Percentiles rank a stretch among this genome's conserved stretches.
Evolutionary conservation across 2,797 vertebrate genomes (phyloP).

Genomic region (Yasuhikotakia modesta): DNA sequence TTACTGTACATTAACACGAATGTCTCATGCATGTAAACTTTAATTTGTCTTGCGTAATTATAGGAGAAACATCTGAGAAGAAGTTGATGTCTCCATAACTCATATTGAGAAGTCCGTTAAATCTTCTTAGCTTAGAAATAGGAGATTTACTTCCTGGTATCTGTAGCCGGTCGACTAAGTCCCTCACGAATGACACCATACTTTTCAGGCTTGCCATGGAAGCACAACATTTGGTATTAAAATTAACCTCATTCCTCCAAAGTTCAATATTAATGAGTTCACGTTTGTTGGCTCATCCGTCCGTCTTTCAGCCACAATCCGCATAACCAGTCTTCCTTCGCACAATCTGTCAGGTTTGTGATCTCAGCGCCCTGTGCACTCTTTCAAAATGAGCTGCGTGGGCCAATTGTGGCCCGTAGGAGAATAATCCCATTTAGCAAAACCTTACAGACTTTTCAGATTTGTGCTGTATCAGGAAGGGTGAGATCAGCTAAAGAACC

Average conservation of each 20-base stretch:
- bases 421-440: slow-evolving; percentile 74
- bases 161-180: neutral
- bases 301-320: slow-evolving; percentile 34
- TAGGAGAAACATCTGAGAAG: neutral
- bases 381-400: slow-evolving; percentile 61
- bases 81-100: neutral
- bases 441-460: slow-evolving; percentile 72
- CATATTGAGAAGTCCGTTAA: neutral
- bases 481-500: slow-evolving; percentile 65
- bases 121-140: neutral
- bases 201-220: slow-evolving; percentile 4
- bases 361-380: slow-evolving; percentile 18
- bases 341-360: slow-evolving; percentile 20
- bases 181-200: slow-evolving; percentile 1
- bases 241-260: slow-evolving; percentile 8
- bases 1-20: neutral
- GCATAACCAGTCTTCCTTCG: slow-evolving; percentile 57
- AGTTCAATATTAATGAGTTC: slow-evolving; percentile 33
- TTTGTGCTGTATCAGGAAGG: slow-evolving; percentile 61
- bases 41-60: neutral
- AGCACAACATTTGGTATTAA: slow-evolving; percentile 21
- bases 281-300: slow-evolving; percentile 5
- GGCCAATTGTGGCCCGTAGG: slow-evolving; percentile 65
- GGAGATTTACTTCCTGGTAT: neutral
- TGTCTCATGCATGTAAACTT: neutral